These are phyloP conservation scores for Aethina tumida DNA, from an alignment of 1,140 invertebrate genomes.

Conservation along the genomic window DNA sequence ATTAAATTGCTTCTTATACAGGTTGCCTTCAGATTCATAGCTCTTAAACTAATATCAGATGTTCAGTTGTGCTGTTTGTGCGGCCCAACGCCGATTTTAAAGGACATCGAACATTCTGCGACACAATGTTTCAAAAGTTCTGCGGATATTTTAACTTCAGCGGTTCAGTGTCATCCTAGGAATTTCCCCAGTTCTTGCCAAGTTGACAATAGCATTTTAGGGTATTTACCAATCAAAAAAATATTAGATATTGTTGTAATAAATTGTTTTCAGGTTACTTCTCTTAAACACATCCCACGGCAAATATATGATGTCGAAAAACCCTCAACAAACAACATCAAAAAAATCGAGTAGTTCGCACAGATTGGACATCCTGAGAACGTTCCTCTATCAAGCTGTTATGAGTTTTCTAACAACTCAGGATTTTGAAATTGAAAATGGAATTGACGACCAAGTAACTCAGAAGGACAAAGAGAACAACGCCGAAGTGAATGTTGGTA, in stretches of 20 bases:
- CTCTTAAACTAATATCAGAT: slow-evolving; percentile 59
- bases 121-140: slow-evolving; percentile 62
- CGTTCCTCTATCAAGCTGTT: slow-evolving; percentile 59
- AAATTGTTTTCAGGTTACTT: slow-evolving; percentile 48
- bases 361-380: slow-evolving; percentile 56
- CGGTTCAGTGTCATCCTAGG: slow-evolving; percentile 49
- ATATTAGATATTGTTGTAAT: slow-evolving; percentile 7
- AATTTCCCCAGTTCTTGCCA: slow-evolving; percentile 51
- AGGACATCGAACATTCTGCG: slow-evolving; percentile 61
- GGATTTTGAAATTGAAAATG: slow-evolving; percentile 18
- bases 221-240: slow-evolving; percentile 38
- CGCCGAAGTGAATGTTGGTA: slow-evolving; percentile 30
- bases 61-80: slow-evolving; percentile 68
- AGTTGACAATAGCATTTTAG: slow-evolving; percentile 53
- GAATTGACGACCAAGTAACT: slow-evolving; percentile 14
- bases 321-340: slow-evolving; percentile 43
- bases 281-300: slow-evolving; percentile 52
- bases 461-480: slow-evolving; percentile 11
- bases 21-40: slow-evolving; percentile 72
- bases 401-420: slow-evolving; percentile 32
- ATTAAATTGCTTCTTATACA: slow-evolving; percentile 33
- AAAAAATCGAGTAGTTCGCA: slow-evolving; percentile 45
- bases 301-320: slow-evolving; percentile 59
- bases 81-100: slow-evolving; percentile 61
- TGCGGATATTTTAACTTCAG: slow-evolving; percentile 53